Evolutionary conservation across 1,140 invertebrate species (phyloP), one percentile per base, ranked within the genome.

Genomic region (Drosophila tani): DNA sequence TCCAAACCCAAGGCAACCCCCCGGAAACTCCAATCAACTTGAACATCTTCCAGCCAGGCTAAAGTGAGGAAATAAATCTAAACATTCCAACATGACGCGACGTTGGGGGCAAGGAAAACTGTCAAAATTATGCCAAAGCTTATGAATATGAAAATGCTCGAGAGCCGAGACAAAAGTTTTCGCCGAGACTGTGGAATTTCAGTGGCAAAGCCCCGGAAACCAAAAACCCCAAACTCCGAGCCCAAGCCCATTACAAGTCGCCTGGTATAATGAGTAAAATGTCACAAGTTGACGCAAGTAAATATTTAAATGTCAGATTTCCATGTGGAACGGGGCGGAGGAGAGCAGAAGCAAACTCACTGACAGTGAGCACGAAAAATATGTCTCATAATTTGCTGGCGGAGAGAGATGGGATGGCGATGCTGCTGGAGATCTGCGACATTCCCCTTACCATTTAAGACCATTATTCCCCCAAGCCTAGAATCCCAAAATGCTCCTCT

Each of bases 251-350:
- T 49, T 50, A 41, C 56, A 38, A 73, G 75, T 62, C 50, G 35
- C 49, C 49, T 75, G 59, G 50, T 51, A 65, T 90, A 90, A 90
- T 91, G 86, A 91, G 87, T 91, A 86, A 90, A 91, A 91, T 91
- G 86, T 90, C 87, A 90, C 80, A 90, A 90, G 79, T 85, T 91
- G 87, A 91, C 71, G 84, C 84, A 88, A 91, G 88, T 91, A 91
- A 91, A 91, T 91, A 91, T 91, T 91, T 91, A 91, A 91, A 91
- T 91, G 88, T 91, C 88, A 91, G 88, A 91, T 91, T 91, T 84
- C 81, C 78, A 83, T 80, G 77, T 78, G 71, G 55, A 43, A 43
- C n/a, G 32, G 29, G 27, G 41, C 11, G 15, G 40, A n/a, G 38
- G 3, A 5, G 15, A 53, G 76, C 32, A 53, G 62, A 29, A 17